Evolutionary conservation across 2,888 invertebrate genomes (phyloP).

Genomic region (Monopis laevigella): DNA sequence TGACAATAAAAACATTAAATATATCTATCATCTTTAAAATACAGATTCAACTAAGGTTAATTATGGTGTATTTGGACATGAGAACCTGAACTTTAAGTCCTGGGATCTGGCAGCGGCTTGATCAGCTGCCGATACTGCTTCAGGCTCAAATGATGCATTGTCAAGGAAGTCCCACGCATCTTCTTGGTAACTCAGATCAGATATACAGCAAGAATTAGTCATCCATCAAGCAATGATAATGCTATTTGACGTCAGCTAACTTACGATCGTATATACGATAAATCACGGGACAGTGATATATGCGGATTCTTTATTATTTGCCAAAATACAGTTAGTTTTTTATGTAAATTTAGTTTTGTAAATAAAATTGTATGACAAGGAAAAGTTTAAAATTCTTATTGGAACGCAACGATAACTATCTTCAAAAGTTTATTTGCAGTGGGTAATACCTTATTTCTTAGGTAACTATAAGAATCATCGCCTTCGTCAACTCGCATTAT

Average conservation of each 20-base stretch:
- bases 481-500: too few relatives aligned
- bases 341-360: too few relatives aligned
- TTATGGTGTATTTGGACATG: constrained; percentile 2
- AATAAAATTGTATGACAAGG: too few relatives aligned
- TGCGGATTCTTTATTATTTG: constrained; percentile 9
- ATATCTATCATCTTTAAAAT: too few relatives aligned
- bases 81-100: constrained; percentile 8
- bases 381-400: too few relatives aligned
- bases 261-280: constrained; percentile 47
- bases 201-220: constrained; percentile 40
- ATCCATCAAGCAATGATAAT: constrained; percentile 62
- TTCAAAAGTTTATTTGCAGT: too few relatives aligned
- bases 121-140: constrained; percentile 8
- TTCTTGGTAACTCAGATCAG: constrained; percentile 26
- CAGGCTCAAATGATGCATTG: constrained; percentile 49
- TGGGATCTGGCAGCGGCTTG: constrained; percentile 1
- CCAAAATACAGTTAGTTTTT: constrained; percentile 8
- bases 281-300: constrained; percentile 22
- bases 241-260: constrained; percentile 55
- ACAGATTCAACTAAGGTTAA: constrained; percentile 4
- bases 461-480: too few relatives aligned
- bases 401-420: too few relatives aligned
- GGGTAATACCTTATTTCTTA: too few relatives aligned
- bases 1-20: too few relatives aligned
- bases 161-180: constrained; percentile 56